Base-by-base conservation (phyloP, 1,140 invertebrate genomes). In the Piezodorus guildinii region DNA sequence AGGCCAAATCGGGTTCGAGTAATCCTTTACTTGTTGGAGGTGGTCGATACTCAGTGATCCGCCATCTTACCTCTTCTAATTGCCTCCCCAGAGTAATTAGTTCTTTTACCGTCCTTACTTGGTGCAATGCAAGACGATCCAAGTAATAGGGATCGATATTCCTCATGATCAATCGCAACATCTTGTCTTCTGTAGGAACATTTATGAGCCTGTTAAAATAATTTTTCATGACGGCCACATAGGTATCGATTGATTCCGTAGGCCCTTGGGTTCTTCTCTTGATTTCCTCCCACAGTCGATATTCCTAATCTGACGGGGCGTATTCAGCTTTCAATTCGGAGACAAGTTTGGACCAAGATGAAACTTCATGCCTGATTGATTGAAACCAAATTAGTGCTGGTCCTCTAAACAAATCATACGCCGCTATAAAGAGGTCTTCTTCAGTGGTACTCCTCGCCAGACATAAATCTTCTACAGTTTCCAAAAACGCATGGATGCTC, bases 71-170 rank as follows among this genome's bases (percentile, higher is more conserved):
- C 15, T 51, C 45, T 30, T 62, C 46, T 3, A 62, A 17, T 9
- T 34, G 3, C 30, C 49, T 25, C 14, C 46, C 23, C 1, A 52
- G 34, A 6, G 12, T 27, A 14, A 46, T 14, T 9, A 62, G 25
- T 34, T 52, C 12, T 3, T 51, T 4, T 3, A 51, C n/a, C 14
- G 62, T 23, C 10, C 19, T 62, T 4, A 30, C 45, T 62, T 71
- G 69, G 60, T 69, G 72, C 56, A 70, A 72, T 17, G 70, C 70
- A 21, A 69, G 64, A n/a, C n/a, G n/a, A n/a, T n/a, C n/a, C n/a
- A n/a, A n/a, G n/a, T n/a, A n/a, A n/a, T n/a, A n/a, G n/a, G n/a
- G n/a, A n/a, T n/a, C n/a, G n/a, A n/a, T n/a, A n/a, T n/a, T n/a
- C n/a, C n/a, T n/a, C n/a, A n/a, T 54, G 1, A 72, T 62, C 21